Conservation (phyloP, 2,888 invertebrate genomes). For the Phengaris alcon region DNA sequence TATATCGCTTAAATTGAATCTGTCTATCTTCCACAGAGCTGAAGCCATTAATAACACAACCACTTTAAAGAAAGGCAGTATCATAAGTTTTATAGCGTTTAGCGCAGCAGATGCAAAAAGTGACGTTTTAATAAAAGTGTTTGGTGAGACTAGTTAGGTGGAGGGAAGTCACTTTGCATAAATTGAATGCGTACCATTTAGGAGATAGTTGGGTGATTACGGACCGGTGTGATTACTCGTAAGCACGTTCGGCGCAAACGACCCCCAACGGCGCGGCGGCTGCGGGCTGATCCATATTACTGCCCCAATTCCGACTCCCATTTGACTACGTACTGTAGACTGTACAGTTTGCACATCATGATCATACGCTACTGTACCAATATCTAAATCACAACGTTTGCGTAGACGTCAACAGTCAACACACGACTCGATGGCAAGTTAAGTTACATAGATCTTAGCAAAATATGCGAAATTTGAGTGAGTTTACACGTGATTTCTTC, state of each 20-base stretch:
- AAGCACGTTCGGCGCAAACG: constrained; percentile 29
- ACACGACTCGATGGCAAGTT: not conserved
- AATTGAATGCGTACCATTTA: constrained; percentile 20
- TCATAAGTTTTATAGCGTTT: constrained; percentile 14
- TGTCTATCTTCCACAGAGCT: constrained; percentile 1
- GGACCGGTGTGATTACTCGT: constrained; percentile 29
- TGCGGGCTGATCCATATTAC: constrained; percentile 24
- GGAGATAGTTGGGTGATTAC: constrained; percentile 43
- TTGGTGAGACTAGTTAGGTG: constrained; percentile 3
- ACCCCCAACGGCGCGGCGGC: constrained; percentile 16
- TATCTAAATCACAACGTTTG: too few relatives aligned
- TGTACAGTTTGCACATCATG: constrained; percentile 1
- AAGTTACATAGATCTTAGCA: not conserved
- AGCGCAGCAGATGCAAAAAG: constrained; percentile 17
- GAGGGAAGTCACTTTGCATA: constrained; percentile 26
- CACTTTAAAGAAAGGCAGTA: constrained; percentile 6
- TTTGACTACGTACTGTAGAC: not conserved
- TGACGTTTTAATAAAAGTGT: constrained; percentile 7
- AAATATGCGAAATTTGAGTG: not conserved
- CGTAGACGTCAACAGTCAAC: too few relatives aligned
- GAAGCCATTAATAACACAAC: constrained; percentile 5
- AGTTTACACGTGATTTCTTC: not conserved
- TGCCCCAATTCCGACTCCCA: constrained; percentile 29
- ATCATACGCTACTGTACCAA: not conserved
- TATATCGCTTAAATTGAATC: constrained; percentile 18